phyloP scores from a whole-genome alignment of 2,113 vertebrate genomes.

The Engystomops pustulosus region DNA sequence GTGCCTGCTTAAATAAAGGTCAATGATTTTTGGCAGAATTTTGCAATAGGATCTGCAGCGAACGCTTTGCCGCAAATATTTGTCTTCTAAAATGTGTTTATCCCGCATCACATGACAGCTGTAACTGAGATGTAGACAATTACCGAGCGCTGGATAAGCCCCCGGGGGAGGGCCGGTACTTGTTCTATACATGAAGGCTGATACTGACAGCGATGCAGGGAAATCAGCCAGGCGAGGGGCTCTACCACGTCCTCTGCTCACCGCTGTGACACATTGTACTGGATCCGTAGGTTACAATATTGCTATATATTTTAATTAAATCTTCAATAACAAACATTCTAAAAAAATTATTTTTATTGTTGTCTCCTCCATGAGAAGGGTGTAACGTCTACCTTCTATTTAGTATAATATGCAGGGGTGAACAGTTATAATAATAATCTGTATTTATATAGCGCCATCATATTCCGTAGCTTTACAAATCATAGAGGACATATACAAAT shows the following conservation, averaged over 20 bases:
- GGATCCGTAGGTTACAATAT: no score
- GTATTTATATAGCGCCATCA: no score
- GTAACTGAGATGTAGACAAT: conserved; percentile 30
- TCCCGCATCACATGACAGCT: not conserved
- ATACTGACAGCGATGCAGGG: not conserved
- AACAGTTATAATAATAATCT: no score
- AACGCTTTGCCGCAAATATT: not conserved
- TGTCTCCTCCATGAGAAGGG: no score
- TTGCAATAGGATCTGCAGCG: not conserved
- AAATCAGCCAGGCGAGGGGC: not conserved
- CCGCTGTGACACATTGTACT: not conserved
- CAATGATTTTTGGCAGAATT: conserved; percentile 24
- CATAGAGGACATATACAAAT: no score
- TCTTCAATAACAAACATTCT: no score
- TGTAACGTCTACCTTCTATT: no score
- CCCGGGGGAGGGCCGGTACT: not conserved
- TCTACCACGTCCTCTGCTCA: not conserved
- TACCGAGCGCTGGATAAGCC: not conserved
- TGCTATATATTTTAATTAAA: no score
- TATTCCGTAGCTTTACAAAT: no score
- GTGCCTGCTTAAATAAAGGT: conserved; percentile 29
- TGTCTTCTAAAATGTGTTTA: conserved; percentile 1
- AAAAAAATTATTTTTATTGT: no score
- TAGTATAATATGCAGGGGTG: no score
- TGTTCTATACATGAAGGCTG: not conserved